Evolutionary conservation across 1,140 invertebrate species (phyloP).

Genomic region (Tribolium madens): DNA sequence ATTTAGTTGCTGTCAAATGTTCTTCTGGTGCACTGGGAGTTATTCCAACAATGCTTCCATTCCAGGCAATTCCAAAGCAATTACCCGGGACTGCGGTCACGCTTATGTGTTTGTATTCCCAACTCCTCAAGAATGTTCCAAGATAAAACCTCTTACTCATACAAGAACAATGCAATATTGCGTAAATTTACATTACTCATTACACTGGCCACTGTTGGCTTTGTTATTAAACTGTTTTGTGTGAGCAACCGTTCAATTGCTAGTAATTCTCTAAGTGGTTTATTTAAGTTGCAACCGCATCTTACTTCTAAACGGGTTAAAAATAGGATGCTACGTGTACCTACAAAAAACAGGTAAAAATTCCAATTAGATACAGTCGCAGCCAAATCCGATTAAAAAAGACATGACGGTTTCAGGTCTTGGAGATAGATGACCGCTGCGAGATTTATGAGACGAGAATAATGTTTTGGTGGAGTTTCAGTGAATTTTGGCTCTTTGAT

Average conservation of each 20-base stretch:
- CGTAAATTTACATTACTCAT: slow-evolving; percentile 4
- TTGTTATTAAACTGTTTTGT: background rate
- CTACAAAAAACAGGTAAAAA: slow-evolving; percentile 8
- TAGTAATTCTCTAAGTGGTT: slow-evolving; percentile 6
- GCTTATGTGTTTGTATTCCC: slow-evolving; percentile 94
- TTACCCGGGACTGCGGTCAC: slow-evolving; percentile 94
- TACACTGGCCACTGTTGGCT: background rate
- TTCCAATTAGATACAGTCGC: slow-evolving; percentile 10
- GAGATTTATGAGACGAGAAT: background rate
- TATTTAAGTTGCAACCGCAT: slow-evolving; percentile 15
- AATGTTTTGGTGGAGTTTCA: background rate
- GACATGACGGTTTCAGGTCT: background rate
- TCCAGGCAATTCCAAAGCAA: slow-evolving; percentile 92
- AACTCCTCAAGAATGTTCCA: slow-evolving; percentile 72
- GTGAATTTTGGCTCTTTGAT: slow-evolving; percentile 11
- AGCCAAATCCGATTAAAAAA: slow-evolving; percentile 9
- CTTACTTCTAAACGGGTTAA: slow-evolving; percentile 8
- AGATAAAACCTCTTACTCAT: background rate
- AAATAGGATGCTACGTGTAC: slow-evolving; percentile 7
- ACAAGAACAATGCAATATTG: background rate
- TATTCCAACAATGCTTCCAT: background rate
- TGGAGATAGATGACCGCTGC: background rate
- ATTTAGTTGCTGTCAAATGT: background rate
- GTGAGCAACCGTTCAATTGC: background rate
- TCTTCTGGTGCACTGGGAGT: background rate